phyloP scores from a whole-genome alignment of 92 coral and sea anemone species.

The Phymanthus crucifer region DNA sequence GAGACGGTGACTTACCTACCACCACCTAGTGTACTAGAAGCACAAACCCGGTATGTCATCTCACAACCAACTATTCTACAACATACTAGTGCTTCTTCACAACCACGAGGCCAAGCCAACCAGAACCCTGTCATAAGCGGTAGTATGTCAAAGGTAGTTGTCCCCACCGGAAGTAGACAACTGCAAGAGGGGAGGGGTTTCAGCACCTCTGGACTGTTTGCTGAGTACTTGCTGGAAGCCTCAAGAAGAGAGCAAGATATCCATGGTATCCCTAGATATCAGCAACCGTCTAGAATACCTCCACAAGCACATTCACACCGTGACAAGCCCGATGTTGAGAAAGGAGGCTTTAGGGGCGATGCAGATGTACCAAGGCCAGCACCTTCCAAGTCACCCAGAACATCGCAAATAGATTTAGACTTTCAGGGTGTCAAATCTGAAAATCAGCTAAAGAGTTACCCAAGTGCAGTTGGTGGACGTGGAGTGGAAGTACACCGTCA shows the following conservation, averaged over 20 bases:
- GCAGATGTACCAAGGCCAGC: neutral
- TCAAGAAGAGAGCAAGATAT: constrained; percentile 20
- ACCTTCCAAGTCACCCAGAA: constrained; percentile 9
- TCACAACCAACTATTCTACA: constrained; percentile 15
- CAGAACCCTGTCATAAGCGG: constrained; percentile 3
- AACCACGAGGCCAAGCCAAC: neutral
- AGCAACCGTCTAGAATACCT: neutral
- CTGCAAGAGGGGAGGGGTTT: constrained; percentile 7
- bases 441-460: neutral
- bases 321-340: neutral
- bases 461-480: neutral
- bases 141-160: constrained; percentile 21
- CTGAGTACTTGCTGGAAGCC: constrained; percentile 31
- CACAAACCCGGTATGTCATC: constrained; percentile 13
- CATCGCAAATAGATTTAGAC: neutral
- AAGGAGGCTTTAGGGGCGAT: neutral
- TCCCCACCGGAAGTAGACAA: constrained; percentile 17
- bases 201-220: constrained; percentile 14
- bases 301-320: neutral
- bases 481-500: constrained; percentile 17
- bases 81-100: neutral
- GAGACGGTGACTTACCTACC: constrained; percentile 61
- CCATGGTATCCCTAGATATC: neutral
- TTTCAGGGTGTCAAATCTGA: neutral
- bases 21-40: constrained; percentile 21